Conservation (phyloP, 2,797 vertebrate species). For the Syngnathus rostellatus region DNA sequence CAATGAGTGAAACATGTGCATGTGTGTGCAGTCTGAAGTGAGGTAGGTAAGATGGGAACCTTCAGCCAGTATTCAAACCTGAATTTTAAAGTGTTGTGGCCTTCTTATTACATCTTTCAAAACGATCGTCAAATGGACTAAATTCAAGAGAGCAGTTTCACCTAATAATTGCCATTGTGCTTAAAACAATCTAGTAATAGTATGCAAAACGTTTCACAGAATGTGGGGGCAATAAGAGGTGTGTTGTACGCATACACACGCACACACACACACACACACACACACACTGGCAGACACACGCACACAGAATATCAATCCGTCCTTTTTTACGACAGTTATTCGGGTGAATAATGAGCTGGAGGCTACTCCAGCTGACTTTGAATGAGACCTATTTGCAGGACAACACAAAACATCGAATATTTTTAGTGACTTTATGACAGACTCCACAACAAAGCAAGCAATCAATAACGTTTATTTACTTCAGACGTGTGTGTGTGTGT, state of each 20-base stretch:
- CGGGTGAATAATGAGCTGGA: too few relatives aligned
- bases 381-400: too few relatives aligned
- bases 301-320: not conserved
- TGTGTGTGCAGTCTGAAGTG: constrained; percentile 22
- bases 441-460: too few relatives aligned
- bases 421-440: too few relatives aligned
- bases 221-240: not conserved
- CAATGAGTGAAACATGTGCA: constrained; percentile 16
- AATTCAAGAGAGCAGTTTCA: constrained; percentile 55
- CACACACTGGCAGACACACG: not conserved
- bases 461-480: not conserved
- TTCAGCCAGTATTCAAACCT: constrained; percentile 63
- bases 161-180: constrained; percentile 39
- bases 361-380: too few relatives aligned
- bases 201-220: not conserved
- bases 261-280: not conserved
- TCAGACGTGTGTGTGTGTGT: not conserved
- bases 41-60: constrained; percentile 1
- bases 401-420: too few relatives aligned
- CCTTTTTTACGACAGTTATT: not conserved
- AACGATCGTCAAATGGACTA: constrained; percentile 61
- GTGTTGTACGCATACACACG: constrained; percentile 11
- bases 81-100: constrained; percentile 67
- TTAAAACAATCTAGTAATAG: not conserved
- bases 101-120: constrained; percentile 73